Evolutionary conservation across 2,113 vertebrate genomes (phyloP).

Genomic region (Asarcornis scutulata): DNA sequence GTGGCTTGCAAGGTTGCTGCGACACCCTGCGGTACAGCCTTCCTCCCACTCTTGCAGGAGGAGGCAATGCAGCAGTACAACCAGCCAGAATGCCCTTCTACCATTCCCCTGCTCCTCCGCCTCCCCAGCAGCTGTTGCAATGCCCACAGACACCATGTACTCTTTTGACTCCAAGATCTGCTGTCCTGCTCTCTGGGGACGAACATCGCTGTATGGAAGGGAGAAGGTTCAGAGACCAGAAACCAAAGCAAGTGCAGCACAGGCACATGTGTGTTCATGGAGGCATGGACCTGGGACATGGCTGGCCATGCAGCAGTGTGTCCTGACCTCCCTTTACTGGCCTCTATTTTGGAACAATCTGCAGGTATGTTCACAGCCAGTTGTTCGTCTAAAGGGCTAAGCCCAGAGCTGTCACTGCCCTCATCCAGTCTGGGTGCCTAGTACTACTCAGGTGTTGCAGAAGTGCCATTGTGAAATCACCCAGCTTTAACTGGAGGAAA

Average conservation of each 20-base stretch:
- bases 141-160: neutral
- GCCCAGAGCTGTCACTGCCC: neutral
- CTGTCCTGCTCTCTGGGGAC: neutral
- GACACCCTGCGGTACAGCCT: neutral
- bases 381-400: neutral
- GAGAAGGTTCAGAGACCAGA: neutral
- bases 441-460: neutral
- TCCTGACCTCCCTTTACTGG: neutral
- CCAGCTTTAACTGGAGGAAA: neutral
- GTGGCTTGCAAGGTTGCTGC: neutral
- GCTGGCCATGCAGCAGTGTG: rapidly evolving
- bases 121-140: neutral
- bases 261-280: neutral
- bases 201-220: neutral
- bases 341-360: neutral
- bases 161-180: neutral
- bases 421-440: neutral
- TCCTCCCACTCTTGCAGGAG: neutral
- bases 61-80: neutral
- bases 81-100: neutral
- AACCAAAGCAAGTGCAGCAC: neutral
- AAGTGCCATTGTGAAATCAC: neutral
- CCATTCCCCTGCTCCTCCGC: neutral
- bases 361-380: no score
- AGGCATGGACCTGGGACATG: no score